phyloP scores from a whole-genome alignment of 2,113 vertebrate species.

The Ceyx melanurus region DNA sequence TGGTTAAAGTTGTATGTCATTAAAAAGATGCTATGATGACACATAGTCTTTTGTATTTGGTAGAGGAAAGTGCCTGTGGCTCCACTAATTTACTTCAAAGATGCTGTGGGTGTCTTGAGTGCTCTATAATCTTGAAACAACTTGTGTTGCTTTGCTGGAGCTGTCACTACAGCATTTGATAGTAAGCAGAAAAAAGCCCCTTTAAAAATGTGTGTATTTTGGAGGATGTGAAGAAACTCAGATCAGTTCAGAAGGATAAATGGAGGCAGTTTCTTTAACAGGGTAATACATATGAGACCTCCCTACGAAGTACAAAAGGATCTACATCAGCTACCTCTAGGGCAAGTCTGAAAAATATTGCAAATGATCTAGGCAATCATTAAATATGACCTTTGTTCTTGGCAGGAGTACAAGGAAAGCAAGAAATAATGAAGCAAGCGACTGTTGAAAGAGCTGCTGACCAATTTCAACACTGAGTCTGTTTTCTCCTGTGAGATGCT shows the following conservation, averaged over 20 bases:
- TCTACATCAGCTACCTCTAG: not conserved
- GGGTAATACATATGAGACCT: not conserved
- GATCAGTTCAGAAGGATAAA: constrained; percentile 11
- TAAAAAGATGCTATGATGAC: not conserved
- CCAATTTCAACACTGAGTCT: constrained; percentile 23
- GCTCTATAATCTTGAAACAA: constrained; percentile 20
- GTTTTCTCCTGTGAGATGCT: constrained; percentile 17
- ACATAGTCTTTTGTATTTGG: not conserved
- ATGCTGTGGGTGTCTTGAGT: not conserved
- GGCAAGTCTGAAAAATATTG: constrained; percentile 16
- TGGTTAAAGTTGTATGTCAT: not conserved
- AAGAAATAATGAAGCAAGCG: constrained; percentile 40
- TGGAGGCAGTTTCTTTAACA: not conserved
- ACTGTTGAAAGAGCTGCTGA: constrained; percentile 48
- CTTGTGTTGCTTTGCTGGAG: not conserved
- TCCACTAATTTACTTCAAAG: constrained; percentile 35
- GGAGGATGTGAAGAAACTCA: not conserved
- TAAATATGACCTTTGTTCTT: constrained; percentile 57
- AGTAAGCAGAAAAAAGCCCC: not conserved
- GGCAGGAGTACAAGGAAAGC: constrained; percentile 42
- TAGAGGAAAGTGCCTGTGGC: not conserved
- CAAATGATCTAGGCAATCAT: constrained; percentile 28
- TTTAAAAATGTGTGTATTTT: not conserved
- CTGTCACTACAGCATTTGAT: not conserved
- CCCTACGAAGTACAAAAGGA: not conserved